Evolutionary conservation across 2,797 vertebrate species (phyloP), one percentile per base, ranked within the genome.

Genomic region (Sebastes oblongus): DNA sequence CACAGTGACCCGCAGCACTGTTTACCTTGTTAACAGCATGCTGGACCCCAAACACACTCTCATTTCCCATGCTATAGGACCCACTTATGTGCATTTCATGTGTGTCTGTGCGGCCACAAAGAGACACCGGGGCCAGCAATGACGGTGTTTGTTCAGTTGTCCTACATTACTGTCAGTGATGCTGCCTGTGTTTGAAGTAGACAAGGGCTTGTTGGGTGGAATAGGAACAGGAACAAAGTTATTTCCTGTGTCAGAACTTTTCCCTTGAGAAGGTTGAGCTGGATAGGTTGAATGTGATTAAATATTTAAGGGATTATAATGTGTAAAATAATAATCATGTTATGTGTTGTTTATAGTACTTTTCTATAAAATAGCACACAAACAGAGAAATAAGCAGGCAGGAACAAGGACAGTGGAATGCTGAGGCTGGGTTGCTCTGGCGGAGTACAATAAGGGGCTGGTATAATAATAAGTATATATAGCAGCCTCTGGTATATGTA

Each of bases 61-160:
- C 88, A 93, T 94, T 95, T 95, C 94, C 92, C 93, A 79, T 81
- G 74, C 89, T 84, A 86, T 29, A 78, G 75, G 81, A 78, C 81
- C 71, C 86, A 70, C 76, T 79, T 84, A 66, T 78, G 65, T 80
- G 25, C 61, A 34, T 77, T 60, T 66, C 39, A 3, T 62, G 11
- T 69, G 50, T 68, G 10, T 72, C 72, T 74, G 82, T 74, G 78
- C 59, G 85, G 79, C 29, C 64, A 42, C 50, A 67, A 83, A 88
- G 73, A 89, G 89, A 79, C 92, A 86, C 92, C 86, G 88, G 59
- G 84, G 89, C 90, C 92, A 95, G 91, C 91, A 90, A 88, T 88
- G 91, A 83, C 83, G 0, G 36, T 97, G 94, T 97, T 97, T 97
- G 91, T 96, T 97, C 96, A 97, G 96, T 98, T 97, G 96, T 95